Evolutionary conservation across 1,140 invertebrate species (phyloP), one percentile per base, ranked within the genome.

Genomic region (Dreissena rostriformis): DNA sequence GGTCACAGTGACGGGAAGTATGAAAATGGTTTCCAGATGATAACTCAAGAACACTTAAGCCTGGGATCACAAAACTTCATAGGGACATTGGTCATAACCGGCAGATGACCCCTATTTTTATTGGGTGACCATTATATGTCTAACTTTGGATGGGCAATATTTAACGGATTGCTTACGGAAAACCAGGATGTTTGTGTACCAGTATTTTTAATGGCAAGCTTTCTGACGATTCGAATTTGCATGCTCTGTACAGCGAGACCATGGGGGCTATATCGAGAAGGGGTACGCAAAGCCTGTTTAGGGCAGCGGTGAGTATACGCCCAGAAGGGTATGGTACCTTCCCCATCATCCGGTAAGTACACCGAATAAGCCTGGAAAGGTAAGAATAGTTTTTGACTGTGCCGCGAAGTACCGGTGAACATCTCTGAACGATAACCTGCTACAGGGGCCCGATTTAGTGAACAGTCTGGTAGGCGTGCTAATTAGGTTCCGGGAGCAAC

Each of bases 381-480:
- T 88, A 29, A 53, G 86, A 53, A 57, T 88, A 29, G 88, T 89
- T 28, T 89, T 87, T 77, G 88, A 89, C 57, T 86, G 80, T 72
- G 57, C 67, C 24, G 80, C 83, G 28, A 84, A 73, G 57, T 87
- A 67, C 63, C 19, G 74, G n/a, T 88, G 88, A 24, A 82, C 68
- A 26, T 91, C 89, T 7, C 67, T 92, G 1, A 92, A 92, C 68
- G 68, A 88, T 15, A 26, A 63, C 17, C 65, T 92, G 19, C 57
- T 88, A 0, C 28, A 79, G 6, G 91, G 91, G 14, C 93, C 94
- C 10, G 90, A 90, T 74, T 71, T 95, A 0, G 93, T 94, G 84
- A 90, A 72, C 67, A 74, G 28, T 63, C 71, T 91, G 15, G 63
- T 89, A 15, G 88, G 78, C 26, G 84, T 90, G 7, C 82, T 91